These are phyloP conservation scores for Philereme vetulata DNA, from an alignment of 2,888 invertebrate genomes.

Conservation along the genomic window DNA sequence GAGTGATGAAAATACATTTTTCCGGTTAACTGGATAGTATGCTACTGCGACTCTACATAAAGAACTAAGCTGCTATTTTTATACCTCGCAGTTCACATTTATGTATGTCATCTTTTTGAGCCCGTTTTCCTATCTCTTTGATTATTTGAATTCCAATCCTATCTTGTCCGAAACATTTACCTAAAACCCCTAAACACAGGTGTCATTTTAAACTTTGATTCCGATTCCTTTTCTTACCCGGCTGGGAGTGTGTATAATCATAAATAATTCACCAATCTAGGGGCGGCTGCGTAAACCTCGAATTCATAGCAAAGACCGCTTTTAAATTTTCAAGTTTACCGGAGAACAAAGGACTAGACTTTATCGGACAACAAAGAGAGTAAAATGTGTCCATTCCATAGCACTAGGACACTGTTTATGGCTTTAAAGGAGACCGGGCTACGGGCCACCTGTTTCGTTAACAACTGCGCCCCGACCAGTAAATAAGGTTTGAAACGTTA, in stretches of 20 bases:
- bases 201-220: slow-evolving; percentile 37
- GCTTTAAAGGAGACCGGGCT: slow-evolving; percentile 54
- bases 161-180: not conserved
- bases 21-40: too few species aligned
- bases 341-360: slow-evolving; percentile 71
- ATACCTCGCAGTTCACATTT: too few species aligned
- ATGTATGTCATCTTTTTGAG: too few species aligned
- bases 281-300: slow-evolving; percentile 51
- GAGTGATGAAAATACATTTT: too few species aligned
- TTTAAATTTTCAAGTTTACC: slow-evolving; percentile 73
- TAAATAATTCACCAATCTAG: slow-evolving; percentile 70
- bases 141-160: too few species aligned
- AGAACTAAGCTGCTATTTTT: too few species aligned
- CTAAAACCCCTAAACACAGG: not conserved
- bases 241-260: slow-evolving; percentile 40
- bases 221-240: slow-evolving; percentile 23
- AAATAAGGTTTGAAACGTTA: slow-evolving; percentile 34
- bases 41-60: too few species aligned
- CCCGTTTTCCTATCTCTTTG: too few species aligned
- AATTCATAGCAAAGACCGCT: slow-evolving; percentile 71
- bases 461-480: slow-evolving; percentile 30
- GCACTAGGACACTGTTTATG: slow-evolving; percentile 59
- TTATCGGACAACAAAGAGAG: slow-evolving; percentile 73
- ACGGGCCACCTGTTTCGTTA: slow-evolving; percentile 56
- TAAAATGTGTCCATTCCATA: slow-evolving; percentile 74